These are phyloP conservation scores for Volucella inanis DNA, from an alignment of 2,888 invertebrate species.

Conservation along the genomic window DNA sequence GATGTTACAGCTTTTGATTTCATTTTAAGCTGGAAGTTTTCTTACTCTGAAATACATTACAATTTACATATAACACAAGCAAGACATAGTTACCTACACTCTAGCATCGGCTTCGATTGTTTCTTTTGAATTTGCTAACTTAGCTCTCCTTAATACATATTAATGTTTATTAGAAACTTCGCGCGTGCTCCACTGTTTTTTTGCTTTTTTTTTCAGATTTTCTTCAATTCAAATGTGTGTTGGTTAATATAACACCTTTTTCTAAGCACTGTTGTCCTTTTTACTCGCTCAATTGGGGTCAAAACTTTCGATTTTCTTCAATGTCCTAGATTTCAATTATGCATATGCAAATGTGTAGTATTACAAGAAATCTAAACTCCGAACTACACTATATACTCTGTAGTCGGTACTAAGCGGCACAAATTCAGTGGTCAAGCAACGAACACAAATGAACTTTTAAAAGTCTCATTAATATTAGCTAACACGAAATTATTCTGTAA, in stretches of 20 bases:
- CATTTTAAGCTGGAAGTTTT: constrained; percentile 9
- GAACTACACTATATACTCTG: constrained; percentile 16
- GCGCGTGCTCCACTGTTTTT: constrained; percentile 64
- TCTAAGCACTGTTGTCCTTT: constrained; percentile 34
- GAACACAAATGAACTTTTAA: constrained; percentile 56
- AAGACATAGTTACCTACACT: constrained; percentile 30
- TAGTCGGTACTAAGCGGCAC: constrained; percentile 1
- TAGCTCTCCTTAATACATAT: constrained; percentile 12
- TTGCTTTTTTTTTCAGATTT: background rate
- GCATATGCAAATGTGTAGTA: constrained; percentile 54
- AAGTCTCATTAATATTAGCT: constrained; percentile 54
- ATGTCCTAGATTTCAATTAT: constrained; percentile 63
- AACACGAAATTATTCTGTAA: constrained; percentile 34
- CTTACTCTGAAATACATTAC: constrained; percentile 36
- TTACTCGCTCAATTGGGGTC: constrained; percentile 15
- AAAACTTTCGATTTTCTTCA: constrained; percentile 65
- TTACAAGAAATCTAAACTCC: constrained; percentile 35
- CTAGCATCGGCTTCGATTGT: constrained; percentile 17
- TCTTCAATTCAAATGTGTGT: constrained; percentile 44
- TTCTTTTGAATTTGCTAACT: constrained; percentile 45
- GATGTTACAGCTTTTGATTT: constrained; percentile 43
- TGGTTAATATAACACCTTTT: constrained; percentile 62
- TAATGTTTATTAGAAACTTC: constrained; percentile 44
- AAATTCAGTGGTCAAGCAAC: constrained; percentile 21
- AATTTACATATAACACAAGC: constrained; percentile 31